Evolutionary conservation across 2,888 invertebrate genomes (phyloP), one percentile per base, ranked within the genome.

Genomic region (Thumatha senex): DNA sequence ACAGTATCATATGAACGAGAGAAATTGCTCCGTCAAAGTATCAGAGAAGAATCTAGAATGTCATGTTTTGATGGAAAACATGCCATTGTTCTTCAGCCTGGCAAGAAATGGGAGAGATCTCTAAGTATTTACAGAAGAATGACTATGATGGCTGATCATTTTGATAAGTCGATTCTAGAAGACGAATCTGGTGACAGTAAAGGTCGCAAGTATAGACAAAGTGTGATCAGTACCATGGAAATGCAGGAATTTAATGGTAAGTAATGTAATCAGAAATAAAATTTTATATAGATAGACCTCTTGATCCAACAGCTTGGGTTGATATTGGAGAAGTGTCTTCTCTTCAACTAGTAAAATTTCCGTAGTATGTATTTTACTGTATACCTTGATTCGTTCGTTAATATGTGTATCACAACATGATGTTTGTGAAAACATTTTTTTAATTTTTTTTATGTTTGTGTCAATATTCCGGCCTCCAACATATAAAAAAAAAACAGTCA

Each of bases 21-120:
- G 35, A 67, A 50, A 53, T 36, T 67, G 7, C 52, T 53, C 14
- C 72, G 52, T 52, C 62, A 69, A 49, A 72, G 63, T 43, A 47
- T 49, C 29, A 45, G 11, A 11, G 41, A 48, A 7, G 50, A 52
- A 38, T 53, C 51, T 40, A 60, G 55, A 48, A 59, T 58, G 33
- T 56, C 51, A 31, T 59, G 51, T 31, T 58, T 57, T 45, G 78
- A 79, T 24, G n/a, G 52, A 15, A 85, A 81, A 64, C 76, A 75
- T 42, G 70, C 63, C 2, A 84, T 94, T 60, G 81, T 92, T 10
- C 76, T 95, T 1, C 93, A 93, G 61, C 93, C 95, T 10, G 95
- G 95, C 0, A 95, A 94, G 72, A 90, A 93, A 71, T 95, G 95
- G 94, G 92, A 94, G 43, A 92, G 95, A 68, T 94, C 95, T 0